Percentiles rank a stretch among this genome's conserved stretches.
phyloP scores from a whole-genome alignment of 2,888 invertebrate species.

The Anthophora plumipes region DNA sequence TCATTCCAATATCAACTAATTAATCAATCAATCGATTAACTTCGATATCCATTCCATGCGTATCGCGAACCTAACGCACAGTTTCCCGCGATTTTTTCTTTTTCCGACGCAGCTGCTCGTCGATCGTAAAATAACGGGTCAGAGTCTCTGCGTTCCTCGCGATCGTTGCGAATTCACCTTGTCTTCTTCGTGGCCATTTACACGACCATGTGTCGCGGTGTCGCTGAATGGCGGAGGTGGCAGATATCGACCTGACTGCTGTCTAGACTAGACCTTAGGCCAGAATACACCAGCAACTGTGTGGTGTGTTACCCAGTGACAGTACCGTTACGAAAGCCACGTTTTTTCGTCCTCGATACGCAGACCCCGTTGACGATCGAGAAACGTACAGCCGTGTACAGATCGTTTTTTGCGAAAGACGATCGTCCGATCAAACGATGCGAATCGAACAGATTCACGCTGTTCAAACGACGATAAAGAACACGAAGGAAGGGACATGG shows the following conservation, averaged over 20 bases:
- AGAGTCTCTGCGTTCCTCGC: slow-evolving; percentile 24
- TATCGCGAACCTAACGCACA: neutral
- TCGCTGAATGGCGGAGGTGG: slow-evolving; percentile 67
- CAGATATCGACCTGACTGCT: slow-evolving; percentile 80
- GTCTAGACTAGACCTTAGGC: slow-evolving; percentile 79
- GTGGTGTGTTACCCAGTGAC: slow-evolving; percentile 41
- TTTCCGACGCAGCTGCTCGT: slow-evolving; percentile 15
- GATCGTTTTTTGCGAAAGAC: slow-evolving; percentile 24
- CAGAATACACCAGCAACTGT: slow-evolving; percentile 40
- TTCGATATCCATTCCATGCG: neutral
- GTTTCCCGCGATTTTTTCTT: slow-evolving; percentile 15
- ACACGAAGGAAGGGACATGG: neutral
- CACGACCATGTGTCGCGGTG: slow-evolving; percentile 50
- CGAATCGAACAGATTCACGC: slow-evolving; percentile 14
- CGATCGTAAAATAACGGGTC: slow-evolving; percentile 58
- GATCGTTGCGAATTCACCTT: slow-evolving; percentile 48
- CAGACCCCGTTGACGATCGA: slow-evolving; percentile 38
- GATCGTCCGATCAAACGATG: slow-evolving; percentile 1
- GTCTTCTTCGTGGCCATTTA: slow-evolving; percentile 32
- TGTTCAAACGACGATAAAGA: neutral
- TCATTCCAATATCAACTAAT: too few species aligned
- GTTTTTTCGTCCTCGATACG: slow-evolving; percentile 61
- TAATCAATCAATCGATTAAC: too few species aligned
- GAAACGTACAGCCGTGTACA: neutral
- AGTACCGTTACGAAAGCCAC: slow-evolving; percentile 70